Evolutionary conservation across 1,140 invertebrate genomes (phyloP).

Genomic region (Bombus sylvicola): DNA sequence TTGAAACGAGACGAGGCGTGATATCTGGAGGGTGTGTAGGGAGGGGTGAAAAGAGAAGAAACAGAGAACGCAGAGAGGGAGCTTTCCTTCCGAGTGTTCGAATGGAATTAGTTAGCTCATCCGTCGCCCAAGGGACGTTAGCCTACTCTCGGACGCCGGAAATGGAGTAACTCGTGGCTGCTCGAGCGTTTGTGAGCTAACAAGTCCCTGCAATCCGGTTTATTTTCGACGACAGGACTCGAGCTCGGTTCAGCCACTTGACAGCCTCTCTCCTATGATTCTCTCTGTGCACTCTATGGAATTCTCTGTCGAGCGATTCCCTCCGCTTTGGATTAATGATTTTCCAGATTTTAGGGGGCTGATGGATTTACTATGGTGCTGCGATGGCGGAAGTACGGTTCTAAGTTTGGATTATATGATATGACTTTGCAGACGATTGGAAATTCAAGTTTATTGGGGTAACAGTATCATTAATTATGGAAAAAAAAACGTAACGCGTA

Average conservation of each 20-base stretch:
- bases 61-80: not conserved
- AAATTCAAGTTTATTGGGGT: no score
- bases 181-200: constrained; percentile 57
- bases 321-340: not conserved
- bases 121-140: constrained; percentile 47
- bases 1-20: not conserved
- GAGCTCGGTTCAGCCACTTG: not conserved
- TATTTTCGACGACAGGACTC: constrained; percentile 32
- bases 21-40: not conserved
- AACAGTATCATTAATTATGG: no score
- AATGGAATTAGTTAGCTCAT: constrained; percentile 67
- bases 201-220: constrained; percentile 54
- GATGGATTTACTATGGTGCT: no score
- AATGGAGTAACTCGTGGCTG: constrained; percentile 24
- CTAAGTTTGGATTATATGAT: no score
- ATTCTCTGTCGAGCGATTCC: not conserved
- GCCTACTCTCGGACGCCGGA: not conserved
- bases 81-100: constrained; percentile 54
- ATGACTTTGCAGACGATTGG: no score
- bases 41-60: not conserved
- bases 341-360: not conserved
- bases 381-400: no score
- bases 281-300: not conserved
- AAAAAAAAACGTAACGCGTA: no score
- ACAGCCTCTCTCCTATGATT: not conserved